Evolutionary conservation across 1,140 invertebrate species (phyloP).

Genomic region (Microplitis mediator): DNA sequence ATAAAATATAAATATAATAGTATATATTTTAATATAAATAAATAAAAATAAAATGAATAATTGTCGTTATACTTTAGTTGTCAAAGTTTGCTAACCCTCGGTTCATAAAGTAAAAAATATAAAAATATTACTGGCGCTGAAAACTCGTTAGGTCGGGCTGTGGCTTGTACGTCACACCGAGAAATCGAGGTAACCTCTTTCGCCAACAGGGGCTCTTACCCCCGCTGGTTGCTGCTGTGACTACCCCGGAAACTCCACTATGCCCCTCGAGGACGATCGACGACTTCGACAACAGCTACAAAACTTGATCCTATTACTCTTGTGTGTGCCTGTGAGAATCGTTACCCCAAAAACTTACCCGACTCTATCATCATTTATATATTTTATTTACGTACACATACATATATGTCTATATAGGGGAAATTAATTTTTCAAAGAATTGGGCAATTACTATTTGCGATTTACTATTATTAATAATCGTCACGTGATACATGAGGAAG

Average conservation of each 20-base stretch:
- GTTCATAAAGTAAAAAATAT: no score
- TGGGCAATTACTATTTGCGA: no score
- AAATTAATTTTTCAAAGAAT: no score
- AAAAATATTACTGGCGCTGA: not conserved
- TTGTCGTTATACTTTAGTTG: not conserved
- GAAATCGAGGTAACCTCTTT: constrained; percentile 9
- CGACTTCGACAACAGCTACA: not conserved
- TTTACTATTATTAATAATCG: no score
- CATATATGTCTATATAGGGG: no score
- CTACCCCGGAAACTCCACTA: not conserved
- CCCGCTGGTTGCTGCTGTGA: not conserved
- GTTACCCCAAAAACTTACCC: no score
- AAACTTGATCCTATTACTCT: not conserved
- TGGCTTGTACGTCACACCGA: constrained; percentile 7
- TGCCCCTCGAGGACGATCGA: constrained; percentile 1
- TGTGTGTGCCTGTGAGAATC: not conserved
- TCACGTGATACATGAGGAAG: no score
- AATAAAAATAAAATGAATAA: no score
- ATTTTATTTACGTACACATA: no score
- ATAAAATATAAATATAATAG: no score
- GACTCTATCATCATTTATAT: no score
- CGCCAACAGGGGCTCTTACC: not conserved
- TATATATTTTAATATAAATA: no score
- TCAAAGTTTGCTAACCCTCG: not conserved
- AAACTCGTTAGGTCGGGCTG: constrained; percentile 7